phyloP scores from a whole-genome alignment of 1,140 invertebrate species.

The Megalopta genalis region DNA sequence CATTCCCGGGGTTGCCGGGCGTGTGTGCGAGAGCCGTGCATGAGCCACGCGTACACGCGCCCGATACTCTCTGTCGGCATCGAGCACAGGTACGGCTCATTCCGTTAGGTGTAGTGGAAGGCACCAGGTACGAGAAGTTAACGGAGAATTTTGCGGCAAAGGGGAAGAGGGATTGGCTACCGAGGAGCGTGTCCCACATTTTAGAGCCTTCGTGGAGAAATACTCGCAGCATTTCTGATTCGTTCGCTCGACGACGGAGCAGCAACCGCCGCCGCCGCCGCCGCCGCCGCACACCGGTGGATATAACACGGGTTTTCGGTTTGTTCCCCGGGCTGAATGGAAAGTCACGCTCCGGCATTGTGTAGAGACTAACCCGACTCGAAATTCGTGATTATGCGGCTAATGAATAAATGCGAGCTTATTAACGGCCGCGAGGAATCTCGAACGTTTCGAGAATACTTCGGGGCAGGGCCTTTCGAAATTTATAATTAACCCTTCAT shows the following conservation, averaged over 20 bases:
- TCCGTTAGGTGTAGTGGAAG: conserved; percentile 67
- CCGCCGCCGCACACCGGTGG: not conserved
- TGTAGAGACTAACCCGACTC: not conserved
- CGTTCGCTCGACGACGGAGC: conserved; percentile 38
- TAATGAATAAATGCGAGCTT: not conserved
- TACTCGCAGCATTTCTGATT: conserved; percentile 64
- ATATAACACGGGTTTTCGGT: conserved; percentile 10
- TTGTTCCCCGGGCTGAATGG: conserved; percentile 1
- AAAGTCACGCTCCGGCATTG: conserved; percentile 20
- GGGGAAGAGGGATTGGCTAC: conserved; percentile 50
- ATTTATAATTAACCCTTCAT: conserved; percentile 1
- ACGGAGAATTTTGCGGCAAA: conserved; percentile 71
- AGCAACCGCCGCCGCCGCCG: not conserved
- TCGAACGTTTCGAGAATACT: conserved; percentile 6
- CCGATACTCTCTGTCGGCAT: conserved; percentile 49
- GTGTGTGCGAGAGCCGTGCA: conserved; percentile 2
- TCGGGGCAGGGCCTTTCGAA: not conserved
- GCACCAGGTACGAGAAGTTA: conserved; percentile 69
- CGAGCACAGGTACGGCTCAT: conserved; percentile 66
- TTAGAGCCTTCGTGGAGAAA: conserved; percentile 70
- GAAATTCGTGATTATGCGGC: not conserved
- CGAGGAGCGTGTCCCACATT: conserved; percentile 74
- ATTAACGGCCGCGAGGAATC: conserved; percentile 4
- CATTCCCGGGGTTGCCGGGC: conserved; percentile 41
- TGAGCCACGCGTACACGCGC: conserved; percentile 8